Evolutionary conservation across 2,797 vertebrate genomes (phyloP).

Genomic region (Pristis pectinata): DNA sequence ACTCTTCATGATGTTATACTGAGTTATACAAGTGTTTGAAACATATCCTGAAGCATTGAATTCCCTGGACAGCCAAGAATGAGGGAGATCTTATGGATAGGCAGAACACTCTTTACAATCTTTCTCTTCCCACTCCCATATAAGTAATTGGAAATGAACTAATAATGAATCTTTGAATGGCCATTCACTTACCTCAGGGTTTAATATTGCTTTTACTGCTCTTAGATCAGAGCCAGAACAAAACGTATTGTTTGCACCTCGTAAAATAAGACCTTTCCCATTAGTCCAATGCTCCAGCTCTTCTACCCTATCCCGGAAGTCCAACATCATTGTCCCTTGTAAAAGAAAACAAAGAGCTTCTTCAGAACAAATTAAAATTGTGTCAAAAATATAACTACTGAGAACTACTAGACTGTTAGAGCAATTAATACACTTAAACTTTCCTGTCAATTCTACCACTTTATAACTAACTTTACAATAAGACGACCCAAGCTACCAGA

Average conservation of each 20-base stretch:
- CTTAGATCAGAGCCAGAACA: constrained; percentile 89
- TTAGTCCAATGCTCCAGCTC: constrained; percentile 84
- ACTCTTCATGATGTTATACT: not conserved
- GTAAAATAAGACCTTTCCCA: constrained; percentile 83
- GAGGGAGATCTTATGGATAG: too few relatives aligned
- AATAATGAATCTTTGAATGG: not conserved
- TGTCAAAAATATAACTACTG: constrained; percentile 8
- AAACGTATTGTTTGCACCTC: constrained; percentile 78
- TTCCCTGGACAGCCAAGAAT: not conserved
- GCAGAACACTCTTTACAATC: not conserved
- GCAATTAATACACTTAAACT: not conserved
- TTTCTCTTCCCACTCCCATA: not conserved
- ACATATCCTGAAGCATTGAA: not conserved
- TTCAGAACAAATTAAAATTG: not conserved
- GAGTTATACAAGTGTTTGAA: not conserved
- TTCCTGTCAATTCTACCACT: not conserved
- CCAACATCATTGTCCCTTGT: constrained; percentile 87
- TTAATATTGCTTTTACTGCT: constrained; percentile 70
- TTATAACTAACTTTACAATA: not conserved
- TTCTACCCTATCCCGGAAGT: constrained; percentile 74
- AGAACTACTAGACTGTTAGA: not conserved
- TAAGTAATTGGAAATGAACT: not conserved
- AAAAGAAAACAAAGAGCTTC: constrained; percentile 32
- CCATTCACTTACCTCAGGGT: constrained; percentile 63
- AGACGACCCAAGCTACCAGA: not conserved